Conservation (phyloP, 1,140 invertebrate species). For the Paraescarpia echinospica region DNA sequence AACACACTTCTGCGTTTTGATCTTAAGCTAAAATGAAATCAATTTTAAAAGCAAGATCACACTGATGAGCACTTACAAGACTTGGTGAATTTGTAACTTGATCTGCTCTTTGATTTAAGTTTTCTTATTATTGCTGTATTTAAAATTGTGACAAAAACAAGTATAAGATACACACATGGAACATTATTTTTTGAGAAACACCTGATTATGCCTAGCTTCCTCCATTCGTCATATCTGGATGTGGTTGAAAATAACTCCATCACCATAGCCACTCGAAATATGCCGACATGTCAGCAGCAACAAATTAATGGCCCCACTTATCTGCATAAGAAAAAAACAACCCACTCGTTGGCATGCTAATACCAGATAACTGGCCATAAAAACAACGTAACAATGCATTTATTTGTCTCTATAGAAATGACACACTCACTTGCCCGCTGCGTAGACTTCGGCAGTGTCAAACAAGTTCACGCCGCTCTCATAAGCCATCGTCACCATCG, state of each 20-base stretch:
- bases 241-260: background rate
- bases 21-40: too few species aligned
- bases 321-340: background rate
- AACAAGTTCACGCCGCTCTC: conserved; percentile 96
- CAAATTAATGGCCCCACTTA: background rate
- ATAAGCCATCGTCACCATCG: conserved; percentile 88
- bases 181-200: background rate
- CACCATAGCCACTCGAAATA: background rate
- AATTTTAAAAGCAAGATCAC: too few species aligned
- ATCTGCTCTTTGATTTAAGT: background rate
- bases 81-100: background rate
- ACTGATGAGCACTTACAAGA: too few species aligned
- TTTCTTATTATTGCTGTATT: background rate
- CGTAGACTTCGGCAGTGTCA: conserved; percentile 93
- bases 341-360: background rate
- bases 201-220: background rate
- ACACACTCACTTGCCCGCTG: conserved; percentile 67
- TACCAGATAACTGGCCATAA: background rate
- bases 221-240: background rate
- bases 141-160: background rate
- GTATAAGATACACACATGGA: background rate
- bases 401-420: conserved; percentile 8
- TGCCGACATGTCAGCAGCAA: background rate
- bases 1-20: too few species aligned
- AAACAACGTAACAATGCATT: background rate